Percentiles rank a stretch among this genome's conserved stretches.
Evolutionary conservation across 1,140 invertebrate genomes (phyloP).

Genomic region (Lithobius niger): DNA sequence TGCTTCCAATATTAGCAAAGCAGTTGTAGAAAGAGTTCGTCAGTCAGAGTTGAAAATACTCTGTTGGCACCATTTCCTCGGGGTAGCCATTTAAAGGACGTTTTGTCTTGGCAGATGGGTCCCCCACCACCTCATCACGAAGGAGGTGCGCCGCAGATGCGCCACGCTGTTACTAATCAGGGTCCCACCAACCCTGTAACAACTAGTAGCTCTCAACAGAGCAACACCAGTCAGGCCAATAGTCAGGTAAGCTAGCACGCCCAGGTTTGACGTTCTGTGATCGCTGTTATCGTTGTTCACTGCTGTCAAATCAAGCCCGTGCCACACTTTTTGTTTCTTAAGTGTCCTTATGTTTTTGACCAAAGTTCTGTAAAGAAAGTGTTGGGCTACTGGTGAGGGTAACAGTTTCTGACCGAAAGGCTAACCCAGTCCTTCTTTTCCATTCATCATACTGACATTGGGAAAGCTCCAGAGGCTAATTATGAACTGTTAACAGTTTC

Average conservation of each 20-base stretch:
- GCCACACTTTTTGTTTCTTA: too few species aligned
- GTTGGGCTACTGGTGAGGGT: too few species aligned
- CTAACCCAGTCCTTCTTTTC: too few species aligned
- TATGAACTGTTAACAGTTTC: too few species aligned
- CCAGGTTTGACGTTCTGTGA: too few species aligned
- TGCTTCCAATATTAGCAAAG: neutral
- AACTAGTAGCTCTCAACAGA: neutral
- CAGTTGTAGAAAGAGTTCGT: neutral
- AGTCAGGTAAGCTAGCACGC: neutral
- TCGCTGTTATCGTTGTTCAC: too few species aligned
- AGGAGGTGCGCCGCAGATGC: neutral
- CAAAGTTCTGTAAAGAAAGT: too few species aligned
- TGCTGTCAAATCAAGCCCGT: too few species aligned
- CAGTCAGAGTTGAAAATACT: neutral
- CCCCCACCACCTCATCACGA: constrained; percentile 18
- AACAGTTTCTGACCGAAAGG: too few species aligned
- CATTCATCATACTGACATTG: too few species aligned
- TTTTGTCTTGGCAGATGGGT: constrained; percentile 14
- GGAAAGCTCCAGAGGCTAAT: too few species aligned
- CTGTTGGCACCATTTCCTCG: neutral
- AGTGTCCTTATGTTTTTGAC: too few species aligned
- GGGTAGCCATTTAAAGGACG: neutral
- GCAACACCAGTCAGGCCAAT: neutral
- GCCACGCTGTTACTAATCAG: constrained; percentile 17
- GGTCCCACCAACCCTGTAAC: constrained; percentile 6